A percentile compares a stretch with the other conserved stretches of the same genome.
Conservation (phyloP, 1,140 invertebrate genomes). For the Heliconius himera region DNA sequence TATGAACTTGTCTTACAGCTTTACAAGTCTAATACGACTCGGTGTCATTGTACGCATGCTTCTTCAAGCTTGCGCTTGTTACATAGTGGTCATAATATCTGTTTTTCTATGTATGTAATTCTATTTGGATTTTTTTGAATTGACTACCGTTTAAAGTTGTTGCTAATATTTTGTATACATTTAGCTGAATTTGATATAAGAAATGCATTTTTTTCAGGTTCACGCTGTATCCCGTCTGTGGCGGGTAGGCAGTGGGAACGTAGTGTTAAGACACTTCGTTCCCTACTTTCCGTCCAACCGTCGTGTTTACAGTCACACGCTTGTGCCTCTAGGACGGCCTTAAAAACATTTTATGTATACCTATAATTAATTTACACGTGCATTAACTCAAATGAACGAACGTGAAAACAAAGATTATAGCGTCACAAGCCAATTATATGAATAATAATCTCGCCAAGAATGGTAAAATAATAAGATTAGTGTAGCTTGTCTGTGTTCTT, state of each 20-base stretch:
- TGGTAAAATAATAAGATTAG: not conserved
- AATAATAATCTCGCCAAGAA: not conserved
- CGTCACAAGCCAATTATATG: constrained; percentile 10
- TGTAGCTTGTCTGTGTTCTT: not conserved
- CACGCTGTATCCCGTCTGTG: too few relatives aligned
- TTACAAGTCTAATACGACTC: not conserved
- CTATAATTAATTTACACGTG: not conserved
- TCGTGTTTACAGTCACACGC: too few relatives aligned
- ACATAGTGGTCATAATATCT: not conserved
- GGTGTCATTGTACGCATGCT: constrained; percentile 10
- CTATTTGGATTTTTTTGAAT: not conserved
- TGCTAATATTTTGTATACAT: too few relatives aligned
- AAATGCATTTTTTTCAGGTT: too few relatives aligned
- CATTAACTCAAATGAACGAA: not conserved
- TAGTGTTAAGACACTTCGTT: too few relatives aligned
- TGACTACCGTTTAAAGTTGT: not conserved
- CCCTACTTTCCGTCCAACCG: too few relatives aligned
- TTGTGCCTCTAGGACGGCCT: too few relatives aligned
- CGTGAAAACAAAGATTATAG: not conserved
- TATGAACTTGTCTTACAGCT: constrained; percentile 9
- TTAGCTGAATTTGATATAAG: not conserved
- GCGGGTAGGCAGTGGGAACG: too few relatives aligned
- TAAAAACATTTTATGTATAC: too few relatives aligned
- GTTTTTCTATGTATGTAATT: not conserved
- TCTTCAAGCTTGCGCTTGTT: constrained; percentile 4